Conservation (phyloP, 1,140 invertebrate species). For the Zophobas atratus region DNA sequence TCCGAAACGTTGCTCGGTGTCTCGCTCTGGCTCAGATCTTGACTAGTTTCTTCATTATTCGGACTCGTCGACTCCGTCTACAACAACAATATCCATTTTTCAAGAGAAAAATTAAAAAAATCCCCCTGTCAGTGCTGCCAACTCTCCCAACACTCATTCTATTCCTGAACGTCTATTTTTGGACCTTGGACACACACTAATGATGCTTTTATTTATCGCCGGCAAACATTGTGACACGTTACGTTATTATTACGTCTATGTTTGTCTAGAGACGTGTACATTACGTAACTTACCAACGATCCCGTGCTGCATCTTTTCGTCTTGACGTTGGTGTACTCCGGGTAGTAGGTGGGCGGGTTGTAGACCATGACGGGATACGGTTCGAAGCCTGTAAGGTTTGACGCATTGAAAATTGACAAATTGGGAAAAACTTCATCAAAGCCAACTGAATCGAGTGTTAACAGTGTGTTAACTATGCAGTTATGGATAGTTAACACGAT, state of each 20-base stretch:
- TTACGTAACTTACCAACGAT: slow-evolving; percentile 64
- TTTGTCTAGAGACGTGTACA: slow-evolving; percentile 24
- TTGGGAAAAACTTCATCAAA: too few species aligned
- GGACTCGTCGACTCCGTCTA: slow-evolving; percentile 66
- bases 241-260: slow-evolving; percentile 11
- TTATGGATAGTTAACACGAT: too few species aligned
- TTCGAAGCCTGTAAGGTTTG: slow-evolving; percentile 63
- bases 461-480: too few species aligned
- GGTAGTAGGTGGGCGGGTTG: slow-evolving; percentile 65
- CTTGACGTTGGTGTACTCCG: slow-evolving; percentile 59
- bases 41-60: slow-evolving; percentile 65
- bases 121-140: too few species aligned
- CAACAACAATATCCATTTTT: slow-evolving; percentile 14
- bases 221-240: slow-evolving; percentile 6
- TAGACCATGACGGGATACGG: slow-evolving; percentile 66
- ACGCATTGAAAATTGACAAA: too few species aligned
- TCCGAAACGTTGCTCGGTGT: slow-evolving; percentile 58
- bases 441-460: too few species aligned
- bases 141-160: neutral
- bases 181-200: neutral
- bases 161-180: neutral
- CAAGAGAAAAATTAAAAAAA: too few species aligned
- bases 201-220: slow-evolving; percentile 19
- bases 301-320: slow-evolving; percentile 65
- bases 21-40: slow-evolving; percentile 60